Base-by-base conservation (phyloP, 2,797 vertebrate genomes). In the Eidolon dupreanum region DNA sequence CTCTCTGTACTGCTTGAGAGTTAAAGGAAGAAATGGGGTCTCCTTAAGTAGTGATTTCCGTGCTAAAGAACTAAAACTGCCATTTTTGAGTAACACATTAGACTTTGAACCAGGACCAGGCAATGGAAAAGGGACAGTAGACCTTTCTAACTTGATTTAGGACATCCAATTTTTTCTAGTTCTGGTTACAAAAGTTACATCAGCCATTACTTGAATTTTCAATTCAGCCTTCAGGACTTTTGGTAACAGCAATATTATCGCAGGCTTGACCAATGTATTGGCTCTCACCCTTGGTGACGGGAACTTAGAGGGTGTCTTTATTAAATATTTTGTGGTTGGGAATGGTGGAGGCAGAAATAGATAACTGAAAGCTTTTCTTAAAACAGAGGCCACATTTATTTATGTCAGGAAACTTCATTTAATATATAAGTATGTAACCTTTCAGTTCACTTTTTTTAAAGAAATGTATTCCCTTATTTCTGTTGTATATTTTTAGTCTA, bases 401-500 rank as follows among this genome's bases (percentile, higher is more conserved):
- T 49, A 49, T 22, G 10, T 79, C 11, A 78, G 46, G 59, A 77
- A 38, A 26, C 19, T 28, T 53, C 12, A 9, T 89, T 73, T 41
- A 41, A 41, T 53, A 46, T 9, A 16, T 5, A 61, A 2, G 36
- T 53, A 84, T 12, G 5, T 49, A 22, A 78, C 22, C 11, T 91
- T 90, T 74, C 26, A 41, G 15, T 43, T 17, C 0, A 33, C 88
- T 89, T 2, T 59, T 43, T 65, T 85, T 92, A 20, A 71, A 55
- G 9, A 73, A 86, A 70, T 33, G 41, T 0, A 1, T 0, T 12
- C 46, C 96, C 74, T 96, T 51, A 81, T 74, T 79, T 88, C 71
- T 85, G 12, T 74, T 96, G 85, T 49, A 26, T 97, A 5, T 92
- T 84, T 97, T 97, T 92, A 20, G 93, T 93, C 95, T 43, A 43